Evolutionary conservation across 2,888 invertebrate species (phyloP), one percentile per base, ranked within the genome.

Genomic region (Plebejus melissa): DNA sequence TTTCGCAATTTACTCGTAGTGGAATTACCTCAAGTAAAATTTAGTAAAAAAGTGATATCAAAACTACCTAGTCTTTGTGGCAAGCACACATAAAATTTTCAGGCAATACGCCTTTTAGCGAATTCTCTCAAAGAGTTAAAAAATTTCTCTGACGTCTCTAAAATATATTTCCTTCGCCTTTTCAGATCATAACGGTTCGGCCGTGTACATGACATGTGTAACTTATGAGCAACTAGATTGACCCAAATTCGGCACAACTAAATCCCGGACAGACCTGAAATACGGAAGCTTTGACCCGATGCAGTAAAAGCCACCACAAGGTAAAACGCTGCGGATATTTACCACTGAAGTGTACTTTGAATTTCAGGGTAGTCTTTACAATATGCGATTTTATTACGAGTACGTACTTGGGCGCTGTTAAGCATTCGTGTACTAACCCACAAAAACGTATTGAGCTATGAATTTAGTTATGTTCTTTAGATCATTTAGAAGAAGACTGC

Each of bases 261-360:
- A 60, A 60, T 60, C 60, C 28, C 28, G 28, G 60, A 60, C 60
- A 60, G 11, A 60, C 60, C 60, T 60, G 60, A 60, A 60, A 60
- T 28, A 60, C 60, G 60, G 28, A 28, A 60, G 1, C 9, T 60
- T 60, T 60, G 60, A 60, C 60, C 60, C 60, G 11, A 60, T 60
- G 22, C 58, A 28, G 58, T 58, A 58, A 58, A 58, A 60, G 60
- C 60, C 11, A 28, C 60, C 60, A 60, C 60, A 60, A 60, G 60
- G 60, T 60, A 60, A 28, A 60, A 60, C 28, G 60, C 28, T 28
- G 60, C 60, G 32, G 60, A 60, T 60, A 60, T 60, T 32, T 60
- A 28, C 28, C n/a, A 28, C 28, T 60, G 60, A 60, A 60, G 60
- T 60, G 28, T 28, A 60, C 60, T 60, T 60, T 0, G 28, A 60